Percentiles rank a stretch among this genome's conserved stretches.
phyloP scores from a whole-genome alignment of 2,888 invertebrate species.

The Tanytarsus gracilentus region DNA sequence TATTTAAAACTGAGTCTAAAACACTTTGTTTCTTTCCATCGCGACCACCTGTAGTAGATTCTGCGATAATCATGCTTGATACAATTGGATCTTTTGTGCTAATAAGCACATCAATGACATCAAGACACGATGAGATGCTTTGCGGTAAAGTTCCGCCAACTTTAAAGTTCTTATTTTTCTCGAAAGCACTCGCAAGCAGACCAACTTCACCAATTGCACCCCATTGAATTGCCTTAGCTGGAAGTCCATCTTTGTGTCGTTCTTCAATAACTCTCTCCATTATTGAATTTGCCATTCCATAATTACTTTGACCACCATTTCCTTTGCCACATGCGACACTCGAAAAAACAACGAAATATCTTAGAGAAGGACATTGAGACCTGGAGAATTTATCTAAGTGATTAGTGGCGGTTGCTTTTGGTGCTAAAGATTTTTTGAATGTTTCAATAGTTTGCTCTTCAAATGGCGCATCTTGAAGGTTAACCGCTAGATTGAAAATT shows the following conservation, averaged over 20 bases:
- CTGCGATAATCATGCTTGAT: slow-evolving; percentile 56
- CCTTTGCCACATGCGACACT: slow-evolving; percentile 78
- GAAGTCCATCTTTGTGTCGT: slow-evolving; percentile 44
- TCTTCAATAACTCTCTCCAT: slow-evolving; percentile 59
- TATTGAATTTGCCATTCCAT: slow-evolving; percentile 81
- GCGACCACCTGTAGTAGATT: slow-evolving; percentile 45
- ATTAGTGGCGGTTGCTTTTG: slow-evolving; percentile 65
- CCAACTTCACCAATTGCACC: slow-evolving; percentile 60
- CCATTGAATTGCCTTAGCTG: slow-evolving; percentile 54
- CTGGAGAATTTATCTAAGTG: slow-evolving; percentile 57
- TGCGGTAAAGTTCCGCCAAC: slow-evolving; percentile 59
- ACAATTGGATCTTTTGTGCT: slow-evolving; percentile 47
- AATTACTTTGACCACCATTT: slow-evolving; percentile 78
- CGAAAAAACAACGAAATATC: slow-evolving; percentile 73
- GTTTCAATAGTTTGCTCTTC: slow-evolving; percentile 61
- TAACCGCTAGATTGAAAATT: slow-evolving; percentile 76
- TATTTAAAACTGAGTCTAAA: slow-evolving; percentile 9
- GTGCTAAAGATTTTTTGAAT: slow-evolving; percentile 56
- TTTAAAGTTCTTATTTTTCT: slow-evolving; percentile 41
- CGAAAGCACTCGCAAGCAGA: slow-evolving; percentile 52
- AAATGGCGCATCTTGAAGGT: slow-evolving; percentile 59
- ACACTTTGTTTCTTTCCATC: slow-evolving; percentile 38
- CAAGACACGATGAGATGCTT: slow-evolving; percentile 54
- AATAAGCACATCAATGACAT: slow-evolving; percentile 50
- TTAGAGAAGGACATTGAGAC: slow-evolving; percentile 43